These are phyloP conservation scores for Sthenelais limicola DNA, from an alignment of 2,888 invertebrate species.

Conservation along the genomic window DNA sequence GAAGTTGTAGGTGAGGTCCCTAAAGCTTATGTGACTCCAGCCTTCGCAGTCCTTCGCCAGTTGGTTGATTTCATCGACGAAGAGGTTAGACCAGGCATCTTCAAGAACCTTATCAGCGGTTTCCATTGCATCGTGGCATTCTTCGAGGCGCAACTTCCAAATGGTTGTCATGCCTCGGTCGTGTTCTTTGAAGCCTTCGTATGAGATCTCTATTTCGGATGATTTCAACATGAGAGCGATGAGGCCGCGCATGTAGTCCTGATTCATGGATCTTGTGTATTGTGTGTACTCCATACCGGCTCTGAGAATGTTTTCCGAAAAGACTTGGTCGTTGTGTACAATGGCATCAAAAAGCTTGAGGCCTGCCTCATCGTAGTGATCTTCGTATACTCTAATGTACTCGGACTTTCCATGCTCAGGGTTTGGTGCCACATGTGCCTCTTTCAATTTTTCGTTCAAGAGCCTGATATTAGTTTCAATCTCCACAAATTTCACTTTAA, in stretches of 20 bases:
- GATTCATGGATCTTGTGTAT: background rate
- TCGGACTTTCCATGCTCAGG: slow-evolving; percentile 17
- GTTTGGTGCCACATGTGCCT: background rate
- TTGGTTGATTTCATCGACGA: slow-evolving; percentile 11
- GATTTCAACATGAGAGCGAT: slow-evolving; percentile 16
- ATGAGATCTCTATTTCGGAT: slow-evolving; percentile 17
- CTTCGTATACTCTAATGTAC: slow-evolving; percentile 23
- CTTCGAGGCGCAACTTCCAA: background rate
- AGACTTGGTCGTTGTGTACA: slow-evolving; percentile 20
- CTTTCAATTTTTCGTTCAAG: slow-evolving; percentile 28
- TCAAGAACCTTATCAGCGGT: background rate
- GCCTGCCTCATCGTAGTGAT: slow-evolving; percentile 9
- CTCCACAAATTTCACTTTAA: slow-evolving; percentile 12
- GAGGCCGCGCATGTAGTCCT: background rate
- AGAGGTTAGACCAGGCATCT: background rate
- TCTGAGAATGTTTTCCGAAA: slow-evolving; percentile 16
- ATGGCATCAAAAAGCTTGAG: slow-evolving; percentile 4
- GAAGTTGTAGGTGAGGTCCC: background rate
- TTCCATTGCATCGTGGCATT: background rate
- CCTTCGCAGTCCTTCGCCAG: slow-evolving; percentile 10
- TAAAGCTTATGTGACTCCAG: background rate
- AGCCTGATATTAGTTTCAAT: slow-evolving; percentile 8
- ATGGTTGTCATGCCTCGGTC: slow-evolving; percentile 18
- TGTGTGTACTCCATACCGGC: slow-evolving; percentile 22
- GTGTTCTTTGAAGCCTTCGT: slow-evolving; percentile 16